phyloP scores from a whole-genome alignment of 2,113 vertebrate species.

The Salvelinus namaycush region DNA sequence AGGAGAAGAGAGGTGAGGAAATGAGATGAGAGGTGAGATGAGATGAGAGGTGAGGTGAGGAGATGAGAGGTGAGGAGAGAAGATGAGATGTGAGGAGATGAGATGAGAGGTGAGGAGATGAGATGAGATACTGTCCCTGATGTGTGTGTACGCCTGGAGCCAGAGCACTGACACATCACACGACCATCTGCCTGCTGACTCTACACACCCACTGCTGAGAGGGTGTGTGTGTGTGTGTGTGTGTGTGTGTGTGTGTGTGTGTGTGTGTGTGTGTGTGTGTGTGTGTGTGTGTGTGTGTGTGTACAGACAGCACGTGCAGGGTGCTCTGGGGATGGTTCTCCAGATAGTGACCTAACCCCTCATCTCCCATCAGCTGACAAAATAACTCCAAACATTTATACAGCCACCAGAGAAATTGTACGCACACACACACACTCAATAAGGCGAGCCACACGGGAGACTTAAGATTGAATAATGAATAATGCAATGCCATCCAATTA shows the following conservation, averaged over 20 bases:
- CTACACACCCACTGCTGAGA: background rate
- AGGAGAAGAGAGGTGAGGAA: too few relatives aligned
- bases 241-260: background rate
- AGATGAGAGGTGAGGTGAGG: too few relatives aligned
- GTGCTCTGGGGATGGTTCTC: constrained; percentile 27
- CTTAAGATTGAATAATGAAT: constrained; percentile 32
- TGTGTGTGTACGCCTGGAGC: constrained; percentile 12
- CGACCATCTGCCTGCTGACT: background rate
- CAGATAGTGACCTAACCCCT: constrained; percentile 19
- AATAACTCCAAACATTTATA: constrained; percentile 46
- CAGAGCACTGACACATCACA: background rate
- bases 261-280: too few relatives aligned
- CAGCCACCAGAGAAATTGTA: constrained; percentile 1
- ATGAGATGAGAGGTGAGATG: too few relatives aligned
- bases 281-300: too few relatives aligned
- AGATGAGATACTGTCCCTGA: background rate
- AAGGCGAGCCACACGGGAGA: constrained; percentile 26
- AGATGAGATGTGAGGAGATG: too few relatives aligned
- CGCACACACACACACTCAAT: background rate
- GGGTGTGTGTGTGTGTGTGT: background rate
- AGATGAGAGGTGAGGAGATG: too few relatives aligned
- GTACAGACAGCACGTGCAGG: background rate
- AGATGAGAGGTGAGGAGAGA: too few relatives aligned
- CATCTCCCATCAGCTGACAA: constrained; percentile 53
- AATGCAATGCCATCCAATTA: constrained; percentile 51